A percentile compares a stretch with the other conserved stretches of the same genome.
Evolutionary conservation across 2,113 vertebrate species (phyloP).

Genomic region (Gnathonemus longibarbis): DNA sequence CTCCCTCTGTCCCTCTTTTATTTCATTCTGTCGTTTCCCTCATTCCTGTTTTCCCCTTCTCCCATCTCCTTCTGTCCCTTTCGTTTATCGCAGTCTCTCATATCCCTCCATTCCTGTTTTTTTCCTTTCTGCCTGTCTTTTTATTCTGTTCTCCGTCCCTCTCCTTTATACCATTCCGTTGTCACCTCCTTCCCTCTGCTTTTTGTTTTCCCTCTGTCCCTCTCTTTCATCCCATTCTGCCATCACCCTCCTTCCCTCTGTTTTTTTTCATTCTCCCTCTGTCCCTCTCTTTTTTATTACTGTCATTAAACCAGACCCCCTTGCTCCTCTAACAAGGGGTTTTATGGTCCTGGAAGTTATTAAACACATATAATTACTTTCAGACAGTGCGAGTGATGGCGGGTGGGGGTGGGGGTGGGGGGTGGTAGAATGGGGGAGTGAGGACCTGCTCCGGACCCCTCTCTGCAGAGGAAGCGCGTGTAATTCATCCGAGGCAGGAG

Average conservation of each 20-base stretch:
- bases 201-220: neutral
- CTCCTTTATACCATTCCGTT: neutral
- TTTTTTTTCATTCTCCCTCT: constrained; percentile 11
- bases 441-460: neutral
- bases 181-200: neutral
- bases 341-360: constrained; percentile 63
- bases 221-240: constrained; percentile 18
- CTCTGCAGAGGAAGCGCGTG: neutral
- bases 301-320: constrained; percentile 58
- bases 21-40: neutral
- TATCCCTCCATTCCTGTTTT: constrained; percentile 16
- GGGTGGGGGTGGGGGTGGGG: too few relatives aligned
- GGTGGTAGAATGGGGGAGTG: neutral
- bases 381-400: constrained; percentile 46
- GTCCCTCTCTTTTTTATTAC: constrained; percentile 50
- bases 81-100: neutral
- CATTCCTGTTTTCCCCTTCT: neutral
- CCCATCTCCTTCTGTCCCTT: neutral
- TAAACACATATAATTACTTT: constrained; percentile 68
- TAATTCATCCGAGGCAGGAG: constrained; percentile 7
- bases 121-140: neutral
- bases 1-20: neutral
- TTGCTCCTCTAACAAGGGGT: constrained; percentile 50
- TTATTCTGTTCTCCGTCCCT: neutral
- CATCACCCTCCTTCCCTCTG: constrained; percentile 33